These are phyloP conservation scores for Melitaea athalia DNA, from an alignment of 2,888 invertebrate genomes.

Conservation along the genomic window DNA sequence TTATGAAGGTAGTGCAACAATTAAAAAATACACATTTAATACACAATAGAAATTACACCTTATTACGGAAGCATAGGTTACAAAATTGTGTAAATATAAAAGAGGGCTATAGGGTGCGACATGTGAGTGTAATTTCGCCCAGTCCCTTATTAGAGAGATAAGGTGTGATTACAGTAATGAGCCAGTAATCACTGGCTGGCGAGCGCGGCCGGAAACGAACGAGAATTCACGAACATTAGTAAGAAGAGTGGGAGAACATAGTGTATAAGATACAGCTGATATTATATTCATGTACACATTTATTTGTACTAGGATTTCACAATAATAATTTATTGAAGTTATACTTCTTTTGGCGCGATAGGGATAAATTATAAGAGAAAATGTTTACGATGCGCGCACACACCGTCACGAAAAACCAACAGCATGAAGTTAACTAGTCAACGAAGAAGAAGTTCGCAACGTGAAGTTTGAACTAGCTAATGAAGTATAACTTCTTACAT, in stretches of 20 bases:
- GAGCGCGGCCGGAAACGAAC: constrained; percentile 21
- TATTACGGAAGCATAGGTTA: neutral
- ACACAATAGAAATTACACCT: neutral
- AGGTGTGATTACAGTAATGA: constrained; percentile 49
- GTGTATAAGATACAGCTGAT: neutral
- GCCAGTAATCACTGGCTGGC: constrained; percentile 39
- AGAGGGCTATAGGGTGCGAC: constrained; percentile 22
- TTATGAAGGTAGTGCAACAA: constrained; percentile 3
- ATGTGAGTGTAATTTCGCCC: constrained; percentile 39
- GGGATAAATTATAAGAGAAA: too few relatives aligned
- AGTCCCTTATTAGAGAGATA: constrained; percentile 48
- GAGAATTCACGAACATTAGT: constrained; percentile 13
- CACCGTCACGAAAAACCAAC: too few relatives aligned
- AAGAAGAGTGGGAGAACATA: neutral
- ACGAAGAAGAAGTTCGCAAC: too few relatives aligned
- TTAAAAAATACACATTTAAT: neutral
- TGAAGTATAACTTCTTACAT: too few relatives aligned
- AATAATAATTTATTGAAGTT: too few relatives aligned
- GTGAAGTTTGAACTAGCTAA: too few relatives aligned
- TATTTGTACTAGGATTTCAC: too few relatives aligned
- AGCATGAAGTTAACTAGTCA: too few relatives aligned
- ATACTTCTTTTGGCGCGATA: too few relatives aligned
- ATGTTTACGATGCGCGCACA: too few relatives aligned
- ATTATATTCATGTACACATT: too few relatives aligned
- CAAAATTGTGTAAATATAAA: neutral